Conservation (phyloP, 1,140 invertebrate species). For the Vollenhovia emeryi region DNA sequence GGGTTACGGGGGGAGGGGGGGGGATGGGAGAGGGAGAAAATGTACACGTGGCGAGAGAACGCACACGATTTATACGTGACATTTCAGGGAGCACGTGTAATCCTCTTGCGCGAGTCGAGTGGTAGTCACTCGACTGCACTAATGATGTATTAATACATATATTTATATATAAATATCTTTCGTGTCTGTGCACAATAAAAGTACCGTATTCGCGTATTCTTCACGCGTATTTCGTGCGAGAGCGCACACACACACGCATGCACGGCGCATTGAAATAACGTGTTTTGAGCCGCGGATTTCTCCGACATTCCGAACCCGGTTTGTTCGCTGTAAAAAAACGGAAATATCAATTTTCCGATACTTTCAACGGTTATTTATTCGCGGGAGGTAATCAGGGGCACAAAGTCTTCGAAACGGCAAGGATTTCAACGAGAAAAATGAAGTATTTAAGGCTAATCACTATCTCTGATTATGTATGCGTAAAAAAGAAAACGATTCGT, state of each 20-base stretch:
- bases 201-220: not conserved
- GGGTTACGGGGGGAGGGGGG: no score
- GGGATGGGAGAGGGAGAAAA: not conserved
- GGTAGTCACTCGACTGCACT: constrained; percentile 13
- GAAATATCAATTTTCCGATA: not conserved
- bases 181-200: not conserved
- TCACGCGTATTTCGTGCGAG: not conserved
- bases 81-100: constrained; percentile 51
- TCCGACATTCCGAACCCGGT: not conserved
- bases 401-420: not conserved
- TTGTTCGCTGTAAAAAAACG: not conserved
- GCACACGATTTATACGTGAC: constrained; percentile 33
- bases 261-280: not conserved
- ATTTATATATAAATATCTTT: not conserved
- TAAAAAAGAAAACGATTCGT: not conserved
- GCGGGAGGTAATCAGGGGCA: not conserved
- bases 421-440: not conserved
- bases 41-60: not conserved
- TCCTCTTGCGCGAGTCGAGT: constrained; percentile 52
- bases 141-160: constrained; percentile 18
- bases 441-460: not conserved
- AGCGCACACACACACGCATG: not conserved
- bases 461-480: not conserved
- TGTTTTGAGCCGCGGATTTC: not conserved
- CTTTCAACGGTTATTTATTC: not conserved